phyloP scores from a whole-genome alignment of 2,113 vertebrate species.

The Campylorhamphus procurvoides region DNA sequence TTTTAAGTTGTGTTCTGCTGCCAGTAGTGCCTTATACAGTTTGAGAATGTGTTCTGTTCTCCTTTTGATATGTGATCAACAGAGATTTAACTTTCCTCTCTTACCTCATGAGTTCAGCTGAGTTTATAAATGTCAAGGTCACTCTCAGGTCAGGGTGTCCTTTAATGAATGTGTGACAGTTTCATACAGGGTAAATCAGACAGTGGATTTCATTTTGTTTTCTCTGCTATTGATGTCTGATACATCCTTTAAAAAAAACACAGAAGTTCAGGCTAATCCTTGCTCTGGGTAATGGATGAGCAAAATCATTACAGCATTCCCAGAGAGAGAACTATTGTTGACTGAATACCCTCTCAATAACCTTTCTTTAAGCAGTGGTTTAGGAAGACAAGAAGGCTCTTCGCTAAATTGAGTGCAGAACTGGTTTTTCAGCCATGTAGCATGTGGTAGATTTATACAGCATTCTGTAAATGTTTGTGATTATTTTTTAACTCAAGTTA shows the following conservation, averaged over 20 bases:
- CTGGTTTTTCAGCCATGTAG: not conserved
- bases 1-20: not conserved
- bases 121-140: slow-evolving; percentile 70
- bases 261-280: slow-evolving; percentile 52
- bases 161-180: slow-evolving; percentile 53
- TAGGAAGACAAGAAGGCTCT: slow-evolving; percentile 11
- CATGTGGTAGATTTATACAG: not conserved
- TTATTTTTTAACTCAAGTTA: not conserved
- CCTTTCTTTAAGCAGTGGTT: slow-evolving; percentile 52
- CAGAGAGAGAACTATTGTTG: slow-evolving; percentile 50
- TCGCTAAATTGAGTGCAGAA: slow-evolving; percentile 20
- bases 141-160: slow-evolving; percentile 53
- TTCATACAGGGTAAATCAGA: slow-evolving; percentile 49
- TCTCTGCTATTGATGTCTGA: slow-evolving; percentile 61
- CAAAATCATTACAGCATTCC: slow-evolving; percentile 48
- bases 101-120: slow-evolving; percentile 46
- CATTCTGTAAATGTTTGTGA: not conserved
- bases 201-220: slow-evolving; percentile 37
- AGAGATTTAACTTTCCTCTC: slow-evolving; percentile 40
- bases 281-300: slow-evolving; percentile 58
- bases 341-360: slow-evolving; percentile 69
- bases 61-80: slow-evolving; percentile 30
- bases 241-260: not conserved
- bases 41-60: not conserved
- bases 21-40: not conserved